Evolutionary conservation across 2,797 vertebrate genomes (phyloP).

Genomic region (Scarus forsteni): DNA sequence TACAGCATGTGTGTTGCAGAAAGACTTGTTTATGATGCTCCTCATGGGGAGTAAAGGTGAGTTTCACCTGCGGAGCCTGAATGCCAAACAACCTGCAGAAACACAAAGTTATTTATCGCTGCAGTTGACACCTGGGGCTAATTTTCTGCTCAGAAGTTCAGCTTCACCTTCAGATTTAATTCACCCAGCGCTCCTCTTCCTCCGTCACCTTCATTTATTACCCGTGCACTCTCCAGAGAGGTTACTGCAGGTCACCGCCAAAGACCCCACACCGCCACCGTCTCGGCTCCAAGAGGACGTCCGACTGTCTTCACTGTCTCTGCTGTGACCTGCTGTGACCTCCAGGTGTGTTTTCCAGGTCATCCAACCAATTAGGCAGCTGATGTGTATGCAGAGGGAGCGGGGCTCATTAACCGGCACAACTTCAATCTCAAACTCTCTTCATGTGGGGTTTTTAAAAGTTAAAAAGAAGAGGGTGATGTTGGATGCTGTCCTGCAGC

Average conservation of each 20-base stretch:
- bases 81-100: neutral
- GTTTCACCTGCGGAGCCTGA: neutral
- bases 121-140: slow-evolving; percentile 6
- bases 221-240: slow-evolving; percentile 25
- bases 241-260: slow-evolving; percentile 24
- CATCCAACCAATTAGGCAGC: slow-evolving; percentile 60
- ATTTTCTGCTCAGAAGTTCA: slow-evolving; percentile 16
- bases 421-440: slow-evolving; percentile 19
- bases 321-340: slow-evolving; percentile 21
- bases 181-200: slow-evolving; percentile 2
- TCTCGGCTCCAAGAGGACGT: slow-evolving; percentile 31
- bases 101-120: neutral
- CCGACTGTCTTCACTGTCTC: slow-evolving; percentile 10
- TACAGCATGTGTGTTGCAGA: too few relatives aligned
- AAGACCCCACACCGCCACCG: slow-evolving; percentile 29
- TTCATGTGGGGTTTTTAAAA: slow-evolving; percentile 13
- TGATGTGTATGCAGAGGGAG: slow-evolving; percentile 50
- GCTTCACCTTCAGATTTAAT: slow-evolving; percentile 19
- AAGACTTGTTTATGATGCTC: neutral
- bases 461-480: neutral
- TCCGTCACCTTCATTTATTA: slow-evolving; percentile 31
- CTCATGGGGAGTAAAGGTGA: neutral
- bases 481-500: slow-evolving; percentile 7
- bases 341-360: slow-evolving; percentile 57
- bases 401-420: slow-evolving; percentile 57